Base-by-base conservation (phyloP, 2,888 invertebrate genomes). In the Drosophila mercatorum region DNA sequence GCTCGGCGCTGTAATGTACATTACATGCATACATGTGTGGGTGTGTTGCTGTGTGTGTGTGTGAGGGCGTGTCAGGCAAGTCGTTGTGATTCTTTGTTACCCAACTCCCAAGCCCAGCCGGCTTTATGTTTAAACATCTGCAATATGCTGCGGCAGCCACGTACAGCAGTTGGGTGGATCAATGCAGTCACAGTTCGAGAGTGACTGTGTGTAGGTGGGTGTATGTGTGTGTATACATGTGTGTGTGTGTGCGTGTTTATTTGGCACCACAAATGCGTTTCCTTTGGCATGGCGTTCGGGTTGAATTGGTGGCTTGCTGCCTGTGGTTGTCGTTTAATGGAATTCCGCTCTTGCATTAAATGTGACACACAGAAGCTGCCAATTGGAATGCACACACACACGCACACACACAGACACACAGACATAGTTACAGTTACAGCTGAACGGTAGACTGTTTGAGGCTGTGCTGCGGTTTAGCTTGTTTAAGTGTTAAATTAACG, bases 401-500 rank as follows among this genome's bases (percentile, higher is more conserved):
- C 86, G 80, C 22, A 38, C 43, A 56, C 41, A 63, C 56, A 44
- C n/a, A 56, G n/a, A 52, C 43, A 47, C 22, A 10, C 26, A 43
- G 22, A 71, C 61, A 22, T 22, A 77, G 63, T 71, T 80, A 68
- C 68, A 75, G 70, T 70, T 73, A 58, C 80, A 79, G 53, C 57
- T 43, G 52, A 47, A 80, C 72, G 66, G 81, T 67, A 72, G 67
- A 70, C 71, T 79, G 72, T 74, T 74, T 68, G 63, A 69, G 79
- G 75, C 72, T 74, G 74, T 76, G 51, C 74, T 84, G 84, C 66
- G 89, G 84, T 81, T 84, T 89, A 85, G 81, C 88, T 85, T 86
- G 88, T 88, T 88, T 88, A 86, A 89, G 90, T 89, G 90, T 86
- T 89, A 89, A 86, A 88, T 86, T 89, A 85, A 88, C 81, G 83